A percentile compares a stretch with the other conserved stretches of the same genome.
These are phyloP conservation scores for Sebastes glaucus DNA, from an alignment of 2,797 vertebrate genomes.

Conservation along the genomic window DNA sequence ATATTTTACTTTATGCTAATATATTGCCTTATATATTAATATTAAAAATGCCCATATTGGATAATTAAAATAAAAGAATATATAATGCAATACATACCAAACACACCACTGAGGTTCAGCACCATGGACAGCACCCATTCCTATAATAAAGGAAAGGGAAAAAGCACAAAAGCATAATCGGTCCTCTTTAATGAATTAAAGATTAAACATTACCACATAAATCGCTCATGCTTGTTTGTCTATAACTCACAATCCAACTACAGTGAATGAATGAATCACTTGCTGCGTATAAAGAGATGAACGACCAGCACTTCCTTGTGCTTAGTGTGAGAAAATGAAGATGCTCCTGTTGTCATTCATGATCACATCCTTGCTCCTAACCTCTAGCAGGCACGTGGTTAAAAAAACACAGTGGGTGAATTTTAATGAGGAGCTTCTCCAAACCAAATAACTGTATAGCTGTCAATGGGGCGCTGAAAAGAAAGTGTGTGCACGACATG, in stretches of 20 bases:
- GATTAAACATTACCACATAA: neutral
- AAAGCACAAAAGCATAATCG: neutral
- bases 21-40: neutral
- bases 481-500: neutral
- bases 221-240: neutral
- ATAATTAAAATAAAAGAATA: neutral
- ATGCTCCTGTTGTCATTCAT: neutral
- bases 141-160: neutral
- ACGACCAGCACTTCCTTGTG: neutral
- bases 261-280: neutral
- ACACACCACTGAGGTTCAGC: slow-evolving; percentile 7
- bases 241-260: neutral
- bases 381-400: neutral
- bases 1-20: neutral
- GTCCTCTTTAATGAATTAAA: neutral
- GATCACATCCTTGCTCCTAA: neutral
- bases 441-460: neutral
- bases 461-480: neutral
- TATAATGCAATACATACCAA: neutral
- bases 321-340: neutral
- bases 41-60: neutral
- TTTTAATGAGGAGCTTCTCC: slow-evolving; percentile 31
- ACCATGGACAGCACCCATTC: slow-evolving; percentile 11
- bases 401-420: neutral
- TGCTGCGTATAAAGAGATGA: neutral